Percentiles rank a stretch among this genome's conserved stretches.
phyloP scores from a whole-genome alignment of 2,113 vertebrate species.

The Psophia crepitans region DNA sequence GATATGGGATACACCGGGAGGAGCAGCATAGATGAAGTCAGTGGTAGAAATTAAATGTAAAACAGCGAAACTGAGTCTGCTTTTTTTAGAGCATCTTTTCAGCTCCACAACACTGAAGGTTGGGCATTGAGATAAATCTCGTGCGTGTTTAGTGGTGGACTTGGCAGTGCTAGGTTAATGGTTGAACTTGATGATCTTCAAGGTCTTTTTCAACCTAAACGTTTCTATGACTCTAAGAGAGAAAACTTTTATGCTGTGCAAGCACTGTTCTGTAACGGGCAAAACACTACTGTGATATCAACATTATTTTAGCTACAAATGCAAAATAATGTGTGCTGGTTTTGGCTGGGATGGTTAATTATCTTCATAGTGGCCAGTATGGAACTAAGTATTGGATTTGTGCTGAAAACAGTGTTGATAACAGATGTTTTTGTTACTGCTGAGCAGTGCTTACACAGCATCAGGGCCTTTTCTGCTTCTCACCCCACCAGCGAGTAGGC shows the following conservation, averaged over 20 bases:
- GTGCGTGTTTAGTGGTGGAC: background rate
- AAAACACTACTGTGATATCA: background rate
- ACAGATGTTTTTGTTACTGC: no score
- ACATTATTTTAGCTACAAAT: background rate
- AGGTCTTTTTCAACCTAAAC: no score
- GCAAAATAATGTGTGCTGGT: background rate
- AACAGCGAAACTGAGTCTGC: background rate
- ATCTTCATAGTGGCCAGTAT: no score
- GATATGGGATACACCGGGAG: background rate
- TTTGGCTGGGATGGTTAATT: no score
- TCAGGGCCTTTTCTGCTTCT: no score
- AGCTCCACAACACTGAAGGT: accelerated
- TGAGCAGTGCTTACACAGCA: no score
- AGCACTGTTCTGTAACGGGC: background rate
- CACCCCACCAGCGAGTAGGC: no score
- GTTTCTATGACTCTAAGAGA: no score
- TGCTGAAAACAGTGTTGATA: no score
- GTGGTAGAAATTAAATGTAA: background rate
- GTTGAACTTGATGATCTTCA: no score
- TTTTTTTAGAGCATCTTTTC: background rate
- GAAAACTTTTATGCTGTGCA: background rate
- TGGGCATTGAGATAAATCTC: background rate
- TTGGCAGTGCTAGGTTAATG: no score
- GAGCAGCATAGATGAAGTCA: background rate
- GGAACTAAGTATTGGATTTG: no score